Conservation (phyloP, 2,113 vertebrate genomes). For the Sinocyclocheilus anophthalmus region DNA sequence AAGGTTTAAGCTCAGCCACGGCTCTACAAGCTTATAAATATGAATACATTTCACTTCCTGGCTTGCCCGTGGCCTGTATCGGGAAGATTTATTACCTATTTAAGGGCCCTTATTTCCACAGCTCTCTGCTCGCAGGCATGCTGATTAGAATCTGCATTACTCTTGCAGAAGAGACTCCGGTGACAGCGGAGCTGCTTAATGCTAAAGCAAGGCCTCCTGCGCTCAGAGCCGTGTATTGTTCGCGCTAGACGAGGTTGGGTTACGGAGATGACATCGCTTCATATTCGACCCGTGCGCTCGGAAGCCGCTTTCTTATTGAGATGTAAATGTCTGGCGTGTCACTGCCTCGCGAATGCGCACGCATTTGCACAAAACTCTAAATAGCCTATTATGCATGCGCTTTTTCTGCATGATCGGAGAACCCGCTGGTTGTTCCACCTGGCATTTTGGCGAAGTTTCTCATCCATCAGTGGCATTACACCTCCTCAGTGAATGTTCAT, state of each 20-base stretch:
- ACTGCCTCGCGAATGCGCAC: neutral
- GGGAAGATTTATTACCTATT: conserved; percentile 54
- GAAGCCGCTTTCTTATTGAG: neutral
- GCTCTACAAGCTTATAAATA: conserved; percentile 50
- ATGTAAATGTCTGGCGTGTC: neutral
- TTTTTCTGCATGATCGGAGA: neutral
- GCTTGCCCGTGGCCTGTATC: conserved; percentile 43
- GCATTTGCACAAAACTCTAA: conserved; percentile 12
- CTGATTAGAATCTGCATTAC: conserved; percentile 53
- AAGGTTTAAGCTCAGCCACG: neutral
- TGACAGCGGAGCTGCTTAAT: conserved; percentile 22
- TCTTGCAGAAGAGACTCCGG: conserved; percentile 45
- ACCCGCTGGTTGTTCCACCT: neutral
- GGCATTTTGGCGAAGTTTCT: neutral
- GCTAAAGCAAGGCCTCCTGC: neutral
- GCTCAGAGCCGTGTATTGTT: neutral
- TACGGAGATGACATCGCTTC: conserved; percentile 26
- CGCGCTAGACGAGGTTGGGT: neutral
- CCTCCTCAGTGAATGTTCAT: neutral
- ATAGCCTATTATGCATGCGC: neutral
- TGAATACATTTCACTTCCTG: conserved; percentile 47
- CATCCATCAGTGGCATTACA: neutral
- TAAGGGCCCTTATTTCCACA: conserved; percentile 58
- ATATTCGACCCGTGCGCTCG: conserved; percentile 47
- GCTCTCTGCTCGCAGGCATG: conserved; percentile 40